These are phyloP conservation scores for Argyrosomus japonicus DNA, from an alignment of 2,113 vertebrate species.

Conservation along the genomic window DNA sequence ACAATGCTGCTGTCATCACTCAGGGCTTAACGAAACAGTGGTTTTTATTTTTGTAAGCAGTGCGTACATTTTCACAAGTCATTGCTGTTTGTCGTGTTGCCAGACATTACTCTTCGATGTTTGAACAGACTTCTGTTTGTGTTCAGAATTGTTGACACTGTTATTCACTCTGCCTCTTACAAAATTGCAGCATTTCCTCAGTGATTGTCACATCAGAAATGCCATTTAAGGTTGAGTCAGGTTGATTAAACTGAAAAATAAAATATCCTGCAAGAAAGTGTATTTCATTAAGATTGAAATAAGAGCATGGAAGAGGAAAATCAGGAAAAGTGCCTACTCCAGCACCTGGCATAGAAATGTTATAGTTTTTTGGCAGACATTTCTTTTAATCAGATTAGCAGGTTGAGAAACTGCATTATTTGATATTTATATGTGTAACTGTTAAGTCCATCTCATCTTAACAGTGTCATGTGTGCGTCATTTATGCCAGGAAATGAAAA, in stretches of 20 bases:
- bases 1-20: slow-evolving; percentile 14
- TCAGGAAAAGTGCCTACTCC: not conserved
- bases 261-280: not conserved
- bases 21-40: slow-evolving; percentile 7
- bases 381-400: not conserved
- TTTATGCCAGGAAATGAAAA: not conserved
- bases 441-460: not conserved
- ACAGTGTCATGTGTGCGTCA: not conserved
- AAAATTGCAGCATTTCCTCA: not conserved
- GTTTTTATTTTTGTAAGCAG: slow-evolving; percentile 16
- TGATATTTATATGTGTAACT: not conserved
- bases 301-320: not conserved
- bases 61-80: not conserved
- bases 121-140: not conserved
- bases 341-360: not conserved
- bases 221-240: not conserved
- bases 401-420: not conserved
- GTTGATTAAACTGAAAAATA: not conserved
- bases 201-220: not conserved
- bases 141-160: not conserved
- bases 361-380: not conserved
- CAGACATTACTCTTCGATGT: not conserved
- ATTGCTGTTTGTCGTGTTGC: not conserved
- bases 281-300: not conserved
- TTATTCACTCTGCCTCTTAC: not conserved